These are phyloP conservation scores for Cnemophilus loriae DNA, from an alignment of 2,113 vertebrate species.

Conservation along the genomic window DNA sequence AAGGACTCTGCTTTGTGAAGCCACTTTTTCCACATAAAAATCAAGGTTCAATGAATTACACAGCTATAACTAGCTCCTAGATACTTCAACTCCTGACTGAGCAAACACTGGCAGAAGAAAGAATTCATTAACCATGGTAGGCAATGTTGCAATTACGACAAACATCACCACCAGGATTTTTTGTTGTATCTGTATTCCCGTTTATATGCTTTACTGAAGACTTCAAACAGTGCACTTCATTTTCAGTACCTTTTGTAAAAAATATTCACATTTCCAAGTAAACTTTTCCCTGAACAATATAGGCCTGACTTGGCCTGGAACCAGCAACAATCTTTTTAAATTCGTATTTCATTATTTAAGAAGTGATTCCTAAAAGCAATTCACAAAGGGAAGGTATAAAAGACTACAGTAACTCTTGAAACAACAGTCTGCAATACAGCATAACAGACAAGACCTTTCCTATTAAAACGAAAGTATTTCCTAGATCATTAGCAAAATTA, in stretches of 20 bases:
- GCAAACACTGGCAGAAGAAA: neutral
- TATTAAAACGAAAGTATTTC: neutral
- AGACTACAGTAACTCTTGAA: neutral
- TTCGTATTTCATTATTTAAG: neutral
- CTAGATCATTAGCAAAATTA: neutral
- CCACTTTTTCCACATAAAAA: neutral
- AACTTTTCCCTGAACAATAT: neutral
- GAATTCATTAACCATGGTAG: neutral
- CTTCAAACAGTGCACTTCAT: neutral
- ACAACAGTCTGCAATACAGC: neutral
- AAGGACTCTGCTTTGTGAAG: neutral
- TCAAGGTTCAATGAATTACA: neutral
- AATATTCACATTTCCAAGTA: neutral
- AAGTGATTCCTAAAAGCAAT: neutral
- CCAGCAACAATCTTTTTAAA: neutral
- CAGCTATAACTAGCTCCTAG: neutral
- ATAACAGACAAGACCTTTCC: neutral
- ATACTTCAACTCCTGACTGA: neutral
- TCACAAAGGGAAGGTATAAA: neutral
- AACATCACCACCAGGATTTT: neutral
- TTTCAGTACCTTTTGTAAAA: neutral
- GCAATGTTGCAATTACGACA: neutral
- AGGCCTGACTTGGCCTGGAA: neutral
- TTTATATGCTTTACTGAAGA: neutral
- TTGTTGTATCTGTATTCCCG: neutral